Percentiles rank a stretch among this genome's conserved stretches.
phyloP scores from a whole-genome alignment of 2,888 invertebrate species.

The Bursaphelenchus okinawaensis region DNA sequence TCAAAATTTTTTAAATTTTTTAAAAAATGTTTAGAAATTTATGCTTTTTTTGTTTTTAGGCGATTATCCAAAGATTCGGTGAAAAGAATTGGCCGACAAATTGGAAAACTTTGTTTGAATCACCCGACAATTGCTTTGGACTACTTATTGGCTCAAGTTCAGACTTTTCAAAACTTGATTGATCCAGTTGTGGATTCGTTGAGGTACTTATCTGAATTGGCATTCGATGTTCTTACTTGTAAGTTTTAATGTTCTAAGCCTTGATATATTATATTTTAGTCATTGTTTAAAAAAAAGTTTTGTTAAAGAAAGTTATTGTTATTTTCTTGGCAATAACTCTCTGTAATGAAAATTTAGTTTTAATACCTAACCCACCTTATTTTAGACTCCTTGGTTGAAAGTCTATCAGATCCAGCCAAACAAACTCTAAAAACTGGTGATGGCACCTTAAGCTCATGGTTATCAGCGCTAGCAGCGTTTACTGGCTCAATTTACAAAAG shows the following conservation, averaged over 20 bases:
- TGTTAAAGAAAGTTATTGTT: no score
- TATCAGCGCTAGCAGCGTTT: slow-evolving; percentile 78
- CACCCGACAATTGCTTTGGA: slow-evolving; percentile 92
- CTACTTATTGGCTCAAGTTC: slow-evolving; percentile 67
- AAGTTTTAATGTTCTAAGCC: slow-evolving; percentile 4
- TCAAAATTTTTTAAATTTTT: no score
- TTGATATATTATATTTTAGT: neutral
- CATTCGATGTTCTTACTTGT: slow-evolving; percentile 73
- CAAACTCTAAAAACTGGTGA: slow-evolving; percentile 77
- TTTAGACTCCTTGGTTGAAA: slow-evolving; percentile 80
- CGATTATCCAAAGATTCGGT: slow-evolving; percentile 89
- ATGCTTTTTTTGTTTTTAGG: slow-evolving; percentile 52
- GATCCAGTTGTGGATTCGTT: slow-evolving; percentile 93
- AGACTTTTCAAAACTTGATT: slow-evolving; percentile 83
- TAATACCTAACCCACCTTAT: no score
- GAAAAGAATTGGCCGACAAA: slow-evolving; percentile 86
- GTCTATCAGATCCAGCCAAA: slow-evolving; percentile 71
- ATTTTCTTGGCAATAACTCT: no score
- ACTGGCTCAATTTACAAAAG: slow-evolving; percentile 85
- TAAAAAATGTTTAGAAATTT: slow-evolving; percentile 6
- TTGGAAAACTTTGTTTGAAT: slow-evolving; percentile 92
- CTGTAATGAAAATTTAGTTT: no score
- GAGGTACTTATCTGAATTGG: slow-evolving; percentile 86
- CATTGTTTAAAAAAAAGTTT: neutral
- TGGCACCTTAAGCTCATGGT: slow-evolving; percentile 72